Evolutionary conservation across 2,888 invertebrate species (phyloP), one percentile per base, ranked within the genome.

Genomic region (Brassicogethes aeneus): DNA sequence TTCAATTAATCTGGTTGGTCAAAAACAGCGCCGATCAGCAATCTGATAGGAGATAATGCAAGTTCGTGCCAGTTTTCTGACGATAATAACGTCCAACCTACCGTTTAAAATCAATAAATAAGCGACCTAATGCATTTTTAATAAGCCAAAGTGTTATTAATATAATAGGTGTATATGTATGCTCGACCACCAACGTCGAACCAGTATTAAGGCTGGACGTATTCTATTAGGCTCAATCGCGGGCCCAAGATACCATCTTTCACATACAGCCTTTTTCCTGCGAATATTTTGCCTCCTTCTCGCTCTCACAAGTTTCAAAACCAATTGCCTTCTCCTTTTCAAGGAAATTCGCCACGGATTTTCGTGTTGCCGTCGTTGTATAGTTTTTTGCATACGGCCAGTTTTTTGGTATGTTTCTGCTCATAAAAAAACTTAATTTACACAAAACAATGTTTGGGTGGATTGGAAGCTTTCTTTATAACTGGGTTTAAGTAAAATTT

Each of bases 61-160:
- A 30, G 39, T 44, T 44, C 44, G 42, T 42, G 44, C 43, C 39
- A 37, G 37, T 40, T 45, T 37, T 43, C 23, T 23, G 37, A 40
- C 43, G 41, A 43, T 45, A 50, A 46, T 49, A 48, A 53, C 55
- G 53, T 55, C 60, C 57, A 55, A 56, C 61, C 61, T 59, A 62
- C 61, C 59, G 60, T 60, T 63, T 61, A 57, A 61, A 62, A 62
- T 62, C 63, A 61, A 64, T 64, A 63, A 64, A 63, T 64, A 60
- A 62, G 55, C 60, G 53, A 60, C 53, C 57, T 62, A 63, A 64
- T 64, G 64, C 62, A 64, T 64, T 64, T 64, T 64, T 64, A 64
- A 64, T 63, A 64, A 62, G 62, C 55, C 55, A 52, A 59, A 64
- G 63, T 63, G 65, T 64, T 65, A 64, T 65, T 65, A 62, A 63